These are phyloP conservation scores for Tortricodes alternella DNA, from an alignment of 2,888 invertebrate genomes.

Conservation along the genomic window DNA sequence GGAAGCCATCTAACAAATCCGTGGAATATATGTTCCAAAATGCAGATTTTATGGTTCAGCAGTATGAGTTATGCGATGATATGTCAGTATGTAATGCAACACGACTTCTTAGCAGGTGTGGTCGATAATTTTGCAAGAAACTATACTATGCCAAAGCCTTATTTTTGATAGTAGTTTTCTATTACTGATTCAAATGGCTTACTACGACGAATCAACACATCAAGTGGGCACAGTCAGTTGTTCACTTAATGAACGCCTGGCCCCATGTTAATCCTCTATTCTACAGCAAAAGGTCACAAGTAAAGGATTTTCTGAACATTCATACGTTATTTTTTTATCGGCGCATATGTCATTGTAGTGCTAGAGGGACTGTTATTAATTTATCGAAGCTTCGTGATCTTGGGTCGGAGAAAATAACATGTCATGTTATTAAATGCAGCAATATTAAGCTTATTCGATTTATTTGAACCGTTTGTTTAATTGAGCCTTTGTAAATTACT, in stretches of 20 bases:
- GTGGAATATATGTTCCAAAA: too few relatives aligned
- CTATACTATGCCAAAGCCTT: too few relatives aligned
- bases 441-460: neutral
- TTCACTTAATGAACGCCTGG: constrained; percentile 1
- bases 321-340: neutral
- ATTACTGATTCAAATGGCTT: neutral
- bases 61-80: too few relatives aligned
- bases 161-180: too few relatives aligned
- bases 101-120: too few relatives aligned
- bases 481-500: too few relatives aligned
- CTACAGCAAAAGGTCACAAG: neutral
- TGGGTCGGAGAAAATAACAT: constrained; percentile 42
- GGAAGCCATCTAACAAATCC: too few relatives aligned
- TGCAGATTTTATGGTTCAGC: too few relatives aligned
- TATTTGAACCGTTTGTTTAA: too few relatives aligned
- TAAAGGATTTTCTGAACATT: neutral
- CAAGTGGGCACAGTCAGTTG: neutral
- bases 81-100: too few relatives aligned
- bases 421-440: constrained; percentile 36
- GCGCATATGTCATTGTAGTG: neutral
- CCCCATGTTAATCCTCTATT: neutral
- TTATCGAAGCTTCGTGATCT: constrained; percentile 50
- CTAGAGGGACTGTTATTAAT: constrained; percentile 50
- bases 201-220: neutral
- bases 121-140: too few relatives aligned